Evolutionary conservation across 2,113 vertebrate genomes (phyloP).

Genomic region (Dolichallabes microphthalmus): DNA sequence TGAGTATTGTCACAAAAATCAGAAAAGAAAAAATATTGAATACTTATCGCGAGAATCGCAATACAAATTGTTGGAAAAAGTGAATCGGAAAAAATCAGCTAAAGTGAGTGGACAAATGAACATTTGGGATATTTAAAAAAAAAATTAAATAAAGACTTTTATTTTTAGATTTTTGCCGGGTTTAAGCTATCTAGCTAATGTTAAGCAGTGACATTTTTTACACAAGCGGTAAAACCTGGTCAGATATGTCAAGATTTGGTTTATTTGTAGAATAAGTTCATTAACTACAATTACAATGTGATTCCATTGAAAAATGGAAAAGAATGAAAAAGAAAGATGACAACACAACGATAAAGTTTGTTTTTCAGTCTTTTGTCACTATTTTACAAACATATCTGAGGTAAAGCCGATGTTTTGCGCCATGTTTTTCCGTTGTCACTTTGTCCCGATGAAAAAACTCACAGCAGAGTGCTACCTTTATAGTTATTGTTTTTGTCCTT

Average conservation of each 20-base stretch:
- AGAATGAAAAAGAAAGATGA: not conserved
- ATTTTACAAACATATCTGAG: not conserved
- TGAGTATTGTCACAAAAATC: no score
- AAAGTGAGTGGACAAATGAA: no score
- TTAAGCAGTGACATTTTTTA: no score
- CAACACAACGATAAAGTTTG: not conserved
- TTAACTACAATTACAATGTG: not conserved
- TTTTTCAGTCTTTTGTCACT: not conserved
- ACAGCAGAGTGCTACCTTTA: not conserved
- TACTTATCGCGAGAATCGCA: no score
- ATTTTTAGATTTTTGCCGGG: no score
- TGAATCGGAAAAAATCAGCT: no score
- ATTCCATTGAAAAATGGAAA: not conserved
- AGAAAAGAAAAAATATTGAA: no score
- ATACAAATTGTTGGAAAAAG: not conserved
- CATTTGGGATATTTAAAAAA: no score
- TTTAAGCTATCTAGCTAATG: no score
- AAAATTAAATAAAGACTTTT: no score
- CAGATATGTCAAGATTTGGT: not conserved
- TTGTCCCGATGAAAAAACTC: not conserved
- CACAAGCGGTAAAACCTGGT: no score
- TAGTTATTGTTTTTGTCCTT: not conserved
- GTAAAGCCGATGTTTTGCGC: not conserved
- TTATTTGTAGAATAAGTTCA: not conserved
- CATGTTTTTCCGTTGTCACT: not conserved